Percentiles rank a stretch among this genome's conserved stretches.
Evolutionary conservation across 2,888 invertebrate species (phyloP).

Genomic region (Tinea pellionella): DNA sequence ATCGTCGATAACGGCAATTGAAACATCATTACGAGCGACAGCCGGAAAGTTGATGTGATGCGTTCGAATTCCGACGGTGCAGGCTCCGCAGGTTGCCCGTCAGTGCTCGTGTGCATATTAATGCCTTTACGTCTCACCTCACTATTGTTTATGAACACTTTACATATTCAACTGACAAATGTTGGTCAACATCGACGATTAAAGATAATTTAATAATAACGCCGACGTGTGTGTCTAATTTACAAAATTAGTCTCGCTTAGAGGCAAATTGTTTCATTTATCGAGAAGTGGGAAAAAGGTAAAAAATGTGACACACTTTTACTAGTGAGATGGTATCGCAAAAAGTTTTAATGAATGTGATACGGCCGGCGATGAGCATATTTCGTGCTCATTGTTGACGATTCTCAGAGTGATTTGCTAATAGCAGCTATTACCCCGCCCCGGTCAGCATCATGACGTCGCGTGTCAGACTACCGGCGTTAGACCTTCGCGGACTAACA

Average conservation of each 20-base stretch:
- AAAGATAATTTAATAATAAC: conserved; percentile 45
- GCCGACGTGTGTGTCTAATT: neutral
- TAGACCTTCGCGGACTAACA: conserved; percentile 38
- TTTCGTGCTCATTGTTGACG: conserved; percentile 61
- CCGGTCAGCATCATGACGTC: conserved; percentile 34
- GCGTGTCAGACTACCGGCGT: conserved; percentile 47
- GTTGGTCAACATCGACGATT: conserved; percentile 16
- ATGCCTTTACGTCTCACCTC: neutral
- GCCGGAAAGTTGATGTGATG: conserved; percentile 13
- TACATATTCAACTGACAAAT: conserved; percentile 12
- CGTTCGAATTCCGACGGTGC: conserved; percentile 12
- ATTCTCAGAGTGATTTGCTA: conserved; percentile 60
- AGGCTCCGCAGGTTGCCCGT: neutral
- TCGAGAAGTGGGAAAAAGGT: conserved; percentile 17
- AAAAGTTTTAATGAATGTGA: conserved; percentile 57
- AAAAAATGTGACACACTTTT: conserved; percentile 46
- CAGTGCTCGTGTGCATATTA: neutral
- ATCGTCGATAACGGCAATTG: conserved; percentile 14
- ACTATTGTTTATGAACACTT: conserved; percentile 9
- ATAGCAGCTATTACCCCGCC: conserved; percentile 57
- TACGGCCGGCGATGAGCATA: conserved; percentile 48
- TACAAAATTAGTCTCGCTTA: conserved; percentile 38
- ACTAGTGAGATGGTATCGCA: conserved; percentile 42
- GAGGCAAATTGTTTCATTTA: conserved; percentile 46
- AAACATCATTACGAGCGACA: conserved; percentile 16